phyloP scores from a whole-genome alignment of 2,797 vertebrate species.

The Lemur catta region DNA sequence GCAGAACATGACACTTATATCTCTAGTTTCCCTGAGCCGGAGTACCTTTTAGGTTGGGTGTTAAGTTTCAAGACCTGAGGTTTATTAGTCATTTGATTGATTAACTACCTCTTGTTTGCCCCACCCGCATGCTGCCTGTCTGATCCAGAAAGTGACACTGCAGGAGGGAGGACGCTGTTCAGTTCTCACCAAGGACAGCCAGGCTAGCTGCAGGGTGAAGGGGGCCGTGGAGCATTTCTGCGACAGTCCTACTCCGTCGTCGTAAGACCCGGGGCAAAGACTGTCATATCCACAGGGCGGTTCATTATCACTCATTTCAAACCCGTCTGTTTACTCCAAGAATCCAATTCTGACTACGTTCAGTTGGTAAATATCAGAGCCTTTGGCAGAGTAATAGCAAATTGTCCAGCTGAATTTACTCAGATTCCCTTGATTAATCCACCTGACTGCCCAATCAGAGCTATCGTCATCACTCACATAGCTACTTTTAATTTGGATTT shows the following conservation, averaged over 20 bases:
- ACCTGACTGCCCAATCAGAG: constrained; percentile 55
- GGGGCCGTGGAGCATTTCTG: neutral
- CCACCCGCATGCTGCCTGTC: neutral
- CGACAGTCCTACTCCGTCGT: neutral
- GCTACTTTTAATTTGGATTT: constrained; percentile 73
- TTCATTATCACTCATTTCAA: constrained; percentile 59
- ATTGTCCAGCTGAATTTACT: constrained; percentile 73
- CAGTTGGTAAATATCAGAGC: constrained; percentile 77
- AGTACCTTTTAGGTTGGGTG: constrained; percentile 40
- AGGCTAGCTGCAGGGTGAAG: neutral
- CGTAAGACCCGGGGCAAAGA: neutral
- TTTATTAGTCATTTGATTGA: constrained; percentile 65
- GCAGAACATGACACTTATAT: constrained; percentile 19
- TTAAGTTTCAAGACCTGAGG: constrained; percentile 57
- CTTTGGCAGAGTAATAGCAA: constrained; percentile 74
- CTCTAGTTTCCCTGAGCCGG: constrained; percentile 65
- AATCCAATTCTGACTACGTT: constrained; percentile 70
- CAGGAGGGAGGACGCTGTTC: neutral
- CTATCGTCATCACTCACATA: constrained; percentile 63
- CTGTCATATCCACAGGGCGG: neutral
- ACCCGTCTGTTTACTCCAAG: constrained; percentile 71
- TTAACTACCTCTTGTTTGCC: constrained; percentile 44
- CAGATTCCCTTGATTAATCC: constrained; percentile 70
- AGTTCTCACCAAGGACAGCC: neutral
- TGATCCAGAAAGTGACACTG: neutral